Percentiles rank a stretch among this genome's conserved stretches.
phyloP scores from a whole-genome alignment of 1,140 invertebrate genomes.

The Pseudoatta argentina region DNA sequence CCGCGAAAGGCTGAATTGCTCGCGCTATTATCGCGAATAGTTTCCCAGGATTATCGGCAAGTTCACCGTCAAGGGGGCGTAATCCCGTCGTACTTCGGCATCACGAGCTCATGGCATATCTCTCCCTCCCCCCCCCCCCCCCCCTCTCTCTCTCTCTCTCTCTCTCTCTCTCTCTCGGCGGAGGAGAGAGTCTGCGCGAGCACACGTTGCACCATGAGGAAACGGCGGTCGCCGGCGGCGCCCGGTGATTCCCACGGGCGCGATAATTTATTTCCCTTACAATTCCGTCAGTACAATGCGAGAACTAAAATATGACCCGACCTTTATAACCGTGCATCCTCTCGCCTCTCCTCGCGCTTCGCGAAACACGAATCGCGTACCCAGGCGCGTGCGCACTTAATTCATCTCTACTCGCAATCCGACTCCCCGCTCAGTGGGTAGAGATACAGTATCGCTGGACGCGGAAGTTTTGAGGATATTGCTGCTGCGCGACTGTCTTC shows the following conservation, averaged over 20 bases:
- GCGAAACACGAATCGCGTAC: constrained; percentile 38
- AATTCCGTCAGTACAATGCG: constrained; percentile 78
- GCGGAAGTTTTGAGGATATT: constrained; percentile 46
- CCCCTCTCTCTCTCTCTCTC: too few species aligned
- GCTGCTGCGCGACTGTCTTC: not conserved
- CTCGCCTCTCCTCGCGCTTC: constrained; percentile 3
- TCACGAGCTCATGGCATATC: not conserved
- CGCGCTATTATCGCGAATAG: constrained; percentile 45
- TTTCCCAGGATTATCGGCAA: constrained; percentile 48
- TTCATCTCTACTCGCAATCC: constrained; percentile 47
- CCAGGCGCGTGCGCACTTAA: constrained; percentile 32
- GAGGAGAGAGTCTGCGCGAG: constrained; percentile 37
- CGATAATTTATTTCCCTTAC: constrained; percentile 79
- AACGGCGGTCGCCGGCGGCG: constrained; percentile 47
- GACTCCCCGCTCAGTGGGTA: not conserved
- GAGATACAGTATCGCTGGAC: constrained; percentile 46
- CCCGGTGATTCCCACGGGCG: constrained; percentile 40
- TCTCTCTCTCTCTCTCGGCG: not conserved
- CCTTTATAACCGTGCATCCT: constrained; percentile 71
- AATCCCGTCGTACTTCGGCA: constrained; percentile 45
- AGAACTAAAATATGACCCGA: constrained; percentile 79
- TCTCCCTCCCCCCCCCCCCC: constrained; percentile 12
- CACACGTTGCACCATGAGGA: constrained; percentile 62
- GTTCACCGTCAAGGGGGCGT: constrained; percentile 46
- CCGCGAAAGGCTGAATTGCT: constrained; percentile 23